These are phyloP conservation scores for Eubasilissa regina DNA, from an alignment of 1,140 invertebrate species.

Conservation along the genomic window DNA sequence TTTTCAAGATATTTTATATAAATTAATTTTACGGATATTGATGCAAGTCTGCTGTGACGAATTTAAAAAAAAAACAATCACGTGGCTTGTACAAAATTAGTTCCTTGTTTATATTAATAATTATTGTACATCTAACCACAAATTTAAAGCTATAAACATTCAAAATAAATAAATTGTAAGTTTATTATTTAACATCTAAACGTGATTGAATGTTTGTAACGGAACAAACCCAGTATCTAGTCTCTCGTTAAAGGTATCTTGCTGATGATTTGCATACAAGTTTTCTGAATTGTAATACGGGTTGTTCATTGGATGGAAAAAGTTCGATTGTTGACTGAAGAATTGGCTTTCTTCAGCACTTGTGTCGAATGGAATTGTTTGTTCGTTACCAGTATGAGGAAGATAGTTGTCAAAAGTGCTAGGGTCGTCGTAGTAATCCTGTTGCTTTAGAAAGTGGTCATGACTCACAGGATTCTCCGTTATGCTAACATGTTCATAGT, in stretches of 20 bases:
- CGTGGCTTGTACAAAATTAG: no score
- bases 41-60: no score
- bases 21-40: no score
- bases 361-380: no score
- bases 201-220: neutral
- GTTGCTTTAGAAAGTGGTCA: conserved; percentile 35
- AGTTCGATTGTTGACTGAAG: neutral
- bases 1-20: no score
- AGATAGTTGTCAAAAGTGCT: conserved; percentile 39
- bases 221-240: conserved; percentile 52
- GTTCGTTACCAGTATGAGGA: conserved; percentile 1
- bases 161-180: no score
- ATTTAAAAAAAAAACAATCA: no score
- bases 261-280: conserved; percentile 18
- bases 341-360: neutral
- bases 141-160: no score
- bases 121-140: no score
- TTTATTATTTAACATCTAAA: no score
- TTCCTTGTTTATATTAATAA: no score
- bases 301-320: conserved; percentile 48
- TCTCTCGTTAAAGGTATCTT: conserved; percentile 44
- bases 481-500: conserved; percentile 51
- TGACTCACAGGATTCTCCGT: conserved; percentile 50
- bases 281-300: conserved; percentile 46
- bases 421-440: conserved; percentile 40